Conservation (phyloP, 2,113 vertebrate species). For the Syngnathoides biaculeatus region DNA sequence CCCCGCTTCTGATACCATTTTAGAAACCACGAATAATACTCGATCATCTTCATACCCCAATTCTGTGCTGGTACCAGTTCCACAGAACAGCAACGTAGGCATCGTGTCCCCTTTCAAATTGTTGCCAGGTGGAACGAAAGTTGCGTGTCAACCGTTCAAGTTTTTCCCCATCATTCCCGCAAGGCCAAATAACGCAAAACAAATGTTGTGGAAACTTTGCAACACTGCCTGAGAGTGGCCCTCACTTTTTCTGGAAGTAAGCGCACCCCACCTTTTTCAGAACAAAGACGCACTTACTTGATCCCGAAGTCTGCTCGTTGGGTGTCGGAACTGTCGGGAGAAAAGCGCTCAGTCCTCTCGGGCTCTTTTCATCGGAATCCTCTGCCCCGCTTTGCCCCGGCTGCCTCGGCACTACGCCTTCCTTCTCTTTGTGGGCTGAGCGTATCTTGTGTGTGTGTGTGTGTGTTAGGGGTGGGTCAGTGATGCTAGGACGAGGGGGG, state of each 20-base stretch:
- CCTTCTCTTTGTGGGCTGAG: slow-evolving; percentile 63
- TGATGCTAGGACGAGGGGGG: slow-evolving; percentile 42
- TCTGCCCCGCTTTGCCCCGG: slow-evolving; percentile 51
- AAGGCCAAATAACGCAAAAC: background rate
- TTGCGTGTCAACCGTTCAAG: background rate
- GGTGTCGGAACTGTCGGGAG: slow-evolving; percentile 47
- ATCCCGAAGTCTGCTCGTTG: slow-evolving; percentile 68
- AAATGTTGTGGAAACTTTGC: background rate
- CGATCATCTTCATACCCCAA: no score
- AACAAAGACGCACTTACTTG: slow-evolving; percentile 68
- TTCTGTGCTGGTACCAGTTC: background rate
- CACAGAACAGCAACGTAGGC: background rate
- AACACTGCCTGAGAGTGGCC: background rate
- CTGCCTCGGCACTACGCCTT: slow-evolving; percentile 57
- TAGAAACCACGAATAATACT: no score
- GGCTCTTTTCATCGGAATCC: slow-evolving; percentile 66
- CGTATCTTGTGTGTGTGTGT: slow-evolving; percentile 23
- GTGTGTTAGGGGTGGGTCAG: slow-evolving; percentile 49
- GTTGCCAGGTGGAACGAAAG: background rate
- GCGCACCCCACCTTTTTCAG: background rate
- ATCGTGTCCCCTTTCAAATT: background rate
- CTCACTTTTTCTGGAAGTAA: background rate
- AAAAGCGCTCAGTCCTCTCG: slow-evolving; percentile 55
- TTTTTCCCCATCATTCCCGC: background rate
- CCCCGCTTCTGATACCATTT: no score